Evolutionary conservation across 2,113 vertebrate species (phyloP).

Genomic region (Lates calcarifer): DNA sequence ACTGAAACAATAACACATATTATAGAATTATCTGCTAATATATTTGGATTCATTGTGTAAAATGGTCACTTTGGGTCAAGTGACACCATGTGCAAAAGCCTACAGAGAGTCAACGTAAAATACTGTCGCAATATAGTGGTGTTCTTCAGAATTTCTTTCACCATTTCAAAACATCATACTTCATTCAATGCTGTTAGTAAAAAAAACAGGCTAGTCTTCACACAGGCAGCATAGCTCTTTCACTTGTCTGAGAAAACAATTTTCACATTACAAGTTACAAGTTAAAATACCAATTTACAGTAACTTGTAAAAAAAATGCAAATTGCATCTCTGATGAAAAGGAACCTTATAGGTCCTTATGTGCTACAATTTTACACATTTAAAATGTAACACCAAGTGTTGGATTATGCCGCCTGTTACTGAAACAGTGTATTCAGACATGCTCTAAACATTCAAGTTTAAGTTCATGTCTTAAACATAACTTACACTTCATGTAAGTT

Average conservation of each 20-base stretch:
- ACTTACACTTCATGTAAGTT: too few relatives aligned
- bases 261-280: neutral
- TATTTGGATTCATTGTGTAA: neutral
- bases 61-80: neutral
- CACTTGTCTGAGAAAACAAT: neutral
- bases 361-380: neutral
- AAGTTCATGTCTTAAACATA: conserved; percentile 47
- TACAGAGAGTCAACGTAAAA: conserved; percentile 1
- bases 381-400: neutral
- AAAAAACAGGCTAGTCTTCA: conserved; percentile 26
- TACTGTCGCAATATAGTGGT: neutral
- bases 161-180: neutral
- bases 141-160: neutral
- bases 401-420: conserved; percentile 32
- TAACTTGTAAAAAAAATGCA: neutral
- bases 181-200: conserved; percentile 54
- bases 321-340: neutral
- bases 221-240: conserved; percentile 45
- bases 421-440: conserved; percentile 34
- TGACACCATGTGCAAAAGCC: neutral
- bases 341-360: neutral
- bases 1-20: neutral
- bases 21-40: neutral
- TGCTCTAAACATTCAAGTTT: neutral
- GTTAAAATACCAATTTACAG: neutral